Base-by-base conservation (phyloP, 2,113 vertebrate species). In the Peromyscus maniculatus region DNA sequence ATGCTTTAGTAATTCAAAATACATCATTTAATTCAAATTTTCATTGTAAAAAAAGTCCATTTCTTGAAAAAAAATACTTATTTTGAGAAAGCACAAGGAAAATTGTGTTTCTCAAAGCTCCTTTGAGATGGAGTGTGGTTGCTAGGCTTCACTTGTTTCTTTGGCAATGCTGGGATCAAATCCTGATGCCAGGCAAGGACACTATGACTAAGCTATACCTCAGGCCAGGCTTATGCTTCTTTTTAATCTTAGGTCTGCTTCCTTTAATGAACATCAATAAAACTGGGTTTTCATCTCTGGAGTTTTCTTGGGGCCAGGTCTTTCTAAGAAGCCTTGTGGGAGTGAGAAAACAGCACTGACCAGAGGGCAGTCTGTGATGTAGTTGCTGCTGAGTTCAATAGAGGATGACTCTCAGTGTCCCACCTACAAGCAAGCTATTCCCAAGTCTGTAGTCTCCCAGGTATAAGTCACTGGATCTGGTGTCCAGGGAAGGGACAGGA, bases 41-140 rank as follows among this genome's bases (percentile, higher is more conserved):
- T 15, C 75, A 91, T 64, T 46, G 13, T 67, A 80, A 90, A 86
- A 90, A 92, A 93, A 52, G 69, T 6, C 0, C 46, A 69, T 91
- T 90, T 95, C 13, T 28, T 80, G 43, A 36, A 13, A 86, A 31
- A 21, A 87, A 94, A 71, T 11, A 69, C 59, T 94, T 88, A 88
- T 84, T 12, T 74, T 39, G 26, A 96, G 28, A 39, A 90, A 7
- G 13, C 26, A 52, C 0, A 80, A 88, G 39, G 5, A 55, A 75
- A 49, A 64, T 8, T 83, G 64, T 62, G 9, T 21, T 67, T 72
- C 28, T 71, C 21, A 22, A 36, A 57, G 69, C 19, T 92, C 4
- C 0, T 62, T 84, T 84, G 4, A 82, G 43, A 71, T 28, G 78
- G 12, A 1, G 69, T 52, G 52, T 15, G 10, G 16, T 49, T 88